Evolutionary conservation across 2,797 vertebrate species (phyloP), one percentile per base, ranked within the genome.

Genomic region (Muscicapa comitata): DNA sequence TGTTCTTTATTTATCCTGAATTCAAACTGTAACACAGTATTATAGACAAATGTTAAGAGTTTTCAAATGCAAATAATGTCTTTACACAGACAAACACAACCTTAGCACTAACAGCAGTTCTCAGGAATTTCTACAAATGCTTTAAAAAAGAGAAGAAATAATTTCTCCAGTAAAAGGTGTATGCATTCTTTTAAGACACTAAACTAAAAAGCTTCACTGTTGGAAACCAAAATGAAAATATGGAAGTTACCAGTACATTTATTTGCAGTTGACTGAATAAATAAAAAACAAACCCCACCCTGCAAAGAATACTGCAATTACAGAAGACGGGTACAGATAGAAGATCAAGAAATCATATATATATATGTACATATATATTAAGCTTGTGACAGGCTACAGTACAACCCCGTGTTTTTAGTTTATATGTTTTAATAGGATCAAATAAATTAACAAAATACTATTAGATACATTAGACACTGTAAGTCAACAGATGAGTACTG

Each of bases 1-100:
- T 97, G 91, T 10, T 98, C 98, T 95, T 98, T 98, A 88, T 95
- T 98, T 94, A 98, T 90, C 91, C 93, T 98, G 93, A 98, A 97
- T 88, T 98, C 98, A 96, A 98, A 96, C 98, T 98, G 96, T 38
- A 98, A 98, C 71, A 97, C n/a, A 97, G 48, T 12, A 74, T 84
- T 87, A 43, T 47, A 96, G 24, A 93, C 3, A 93, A 90, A 62
- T 3, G 17, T 75, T 70, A 85, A 85, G 78, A 40, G 13, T 35
- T 75, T 62, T 50, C 38, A 94, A 85, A 79, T 31, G 31, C 28
- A 94, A 81, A 31, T 26, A 59, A 37, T 0, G 1, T 19, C 38
- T 77, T 81, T 19, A 74, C 16, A 78, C 5, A 65, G 17, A 66
- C 37, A 68, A 84, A 58, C 13, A 51, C n/a, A 48, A 55, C 24